Evolutionary conservation across 2,113 vertebrate species (phyloP).

Genomic region (Mobula hypostoma): DNA sequence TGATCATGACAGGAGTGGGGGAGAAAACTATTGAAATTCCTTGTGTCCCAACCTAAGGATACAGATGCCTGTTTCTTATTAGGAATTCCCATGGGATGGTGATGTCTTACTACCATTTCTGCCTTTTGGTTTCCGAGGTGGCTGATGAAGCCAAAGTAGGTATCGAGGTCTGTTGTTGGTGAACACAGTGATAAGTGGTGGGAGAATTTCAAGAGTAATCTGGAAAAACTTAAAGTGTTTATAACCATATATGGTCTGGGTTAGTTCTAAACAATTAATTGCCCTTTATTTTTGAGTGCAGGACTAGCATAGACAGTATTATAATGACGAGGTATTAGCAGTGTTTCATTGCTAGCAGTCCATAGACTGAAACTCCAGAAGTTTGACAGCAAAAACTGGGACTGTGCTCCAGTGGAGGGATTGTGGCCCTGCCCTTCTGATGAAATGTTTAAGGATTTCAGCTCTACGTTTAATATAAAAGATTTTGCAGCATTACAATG

Average conservation of each 20-base stretch:
- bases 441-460: not conserved
- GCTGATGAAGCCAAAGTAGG: too few species aligned
- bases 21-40: not conserved
- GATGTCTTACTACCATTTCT: too few species aligned
- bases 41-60: not conserved
- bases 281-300: not conserved
- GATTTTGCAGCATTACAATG: not conserved
- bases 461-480: not conserved
- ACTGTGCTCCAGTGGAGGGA: not conserved
- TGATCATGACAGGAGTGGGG: not conserved
- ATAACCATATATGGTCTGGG: too few species aligned
- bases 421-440: not conserved
- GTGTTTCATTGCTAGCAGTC: not conserved
- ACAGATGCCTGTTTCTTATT: not conserved
- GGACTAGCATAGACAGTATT: not conserved
- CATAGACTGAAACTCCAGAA: not conserved
- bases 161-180: not conserved
- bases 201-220: too few species aligned
- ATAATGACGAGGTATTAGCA: not conserved
- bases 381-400: not conserved
- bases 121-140: too few species aligned
- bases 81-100: too few species aligned
- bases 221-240: too few species aligned
- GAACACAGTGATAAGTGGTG: not conserved
- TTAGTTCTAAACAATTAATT: not conserved